Conservation (phyloP, 2,797 vertebrate species). For the Novumbra hubbsi region DNA sequence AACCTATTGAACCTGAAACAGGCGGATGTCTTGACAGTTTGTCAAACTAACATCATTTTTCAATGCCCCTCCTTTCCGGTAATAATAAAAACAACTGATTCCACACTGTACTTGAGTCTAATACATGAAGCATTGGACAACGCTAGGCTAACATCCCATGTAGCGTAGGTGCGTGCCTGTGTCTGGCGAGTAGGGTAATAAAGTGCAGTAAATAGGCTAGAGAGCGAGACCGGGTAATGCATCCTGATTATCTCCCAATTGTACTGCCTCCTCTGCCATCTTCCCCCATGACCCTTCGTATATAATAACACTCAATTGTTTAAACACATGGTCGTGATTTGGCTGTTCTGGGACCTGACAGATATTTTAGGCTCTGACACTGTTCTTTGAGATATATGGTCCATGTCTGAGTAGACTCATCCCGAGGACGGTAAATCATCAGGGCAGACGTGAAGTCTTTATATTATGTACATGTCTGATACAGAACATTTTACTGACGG, state of each 20-base stretch:
- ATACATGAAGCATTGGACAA: neutral
- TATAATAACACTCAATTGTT: neutral
- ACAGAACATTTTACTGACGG: too few relatives aligned
- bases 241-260: neutral
- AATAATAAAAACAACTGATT: neutral
- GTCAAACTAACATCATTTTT: neutral
- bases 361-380: neutral
- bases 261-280: neutral
- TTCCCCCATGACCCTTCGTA: neutral
- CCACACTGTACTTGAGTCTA: neutral
- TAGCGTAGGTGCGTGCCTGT: neutral
- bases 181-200: neutral
- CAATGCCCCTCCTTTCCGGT: neutral
- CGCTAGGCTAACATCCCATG: neutral
- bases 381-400: neutral
- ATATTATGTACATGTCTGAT: too few relatives aligned
- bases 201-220: neutral
- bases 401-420: neutral
- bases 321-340: conserved; percentile 1
- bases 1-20: neutral
- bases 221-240: neutral
- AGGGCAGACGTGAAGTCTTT: too few relatives aligned
- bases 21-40: neutral
- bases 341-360: neutral
- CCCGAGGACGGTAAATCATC: too few relatives aligned